These are phyloP conservation scores for Leucosticte australis DNA, from an alignment of 2,113 vertebrate species.

Conservation along the genomic window DNA sequence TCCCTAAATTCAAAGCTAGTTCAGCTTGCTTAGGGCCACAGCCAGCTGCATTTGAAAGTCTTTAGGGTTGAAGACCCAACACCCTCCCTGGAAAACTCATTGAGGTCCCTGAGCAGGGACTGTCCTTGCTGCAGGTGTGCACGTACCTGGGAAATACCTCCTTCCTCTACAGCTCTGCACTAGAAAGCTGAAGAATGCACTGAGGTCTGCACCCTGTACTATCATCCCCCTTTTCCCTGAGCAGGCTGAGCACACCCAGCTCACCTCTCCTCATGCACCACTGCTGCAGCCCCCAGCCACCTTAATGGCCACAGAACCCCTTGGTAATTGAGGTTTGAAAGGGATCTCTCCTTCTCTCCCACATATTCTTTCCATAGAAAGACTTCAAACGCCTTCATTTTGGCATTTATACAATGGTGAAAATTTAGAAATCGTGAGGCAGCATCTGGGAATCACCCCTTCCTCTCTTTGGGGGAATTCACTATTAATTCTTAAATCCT, in stretches of 20 bases:
- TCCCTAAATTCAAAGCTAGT: background rate
- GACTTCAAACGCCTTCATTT: background rate
- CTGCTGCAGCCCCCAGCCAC: background rate
- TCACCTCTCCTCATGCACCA: background rate
- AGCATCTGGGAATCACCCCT: background rate
- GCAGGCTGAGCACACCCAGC: background rate
- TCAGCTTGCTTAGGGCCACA: background rate
- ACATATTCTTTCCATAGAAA: background rate
- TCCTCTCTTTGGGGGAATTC: background rate
- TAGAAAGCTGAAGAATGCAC: accelerated
- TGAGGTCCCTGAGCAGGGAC: background rate
- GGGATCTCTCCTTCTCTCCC: background rate
- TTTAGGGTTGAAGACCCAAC: background rate
- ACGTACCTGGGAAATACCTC: accelerated
- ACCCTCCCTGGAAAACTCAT: background rate
- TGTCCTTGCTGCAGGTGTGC: accelerated
- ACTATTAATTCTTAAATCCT: background rate
- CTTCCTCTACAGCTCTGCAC: background rate
- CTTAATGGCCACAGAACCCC: background rate
- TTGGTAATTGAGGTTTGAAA: accelerated
- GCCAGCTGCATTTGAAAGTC: background rate
- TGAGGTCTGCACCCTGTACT: background rate
- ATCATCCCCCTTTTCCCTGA: accelerated
- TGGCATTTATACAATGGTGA: accelerated
- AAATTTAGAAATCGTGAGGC: background rate